phyloP scores from a whole-genome alignment of 1,140 invertebrate species.

The Metopolophium dirhodum region DNA sequence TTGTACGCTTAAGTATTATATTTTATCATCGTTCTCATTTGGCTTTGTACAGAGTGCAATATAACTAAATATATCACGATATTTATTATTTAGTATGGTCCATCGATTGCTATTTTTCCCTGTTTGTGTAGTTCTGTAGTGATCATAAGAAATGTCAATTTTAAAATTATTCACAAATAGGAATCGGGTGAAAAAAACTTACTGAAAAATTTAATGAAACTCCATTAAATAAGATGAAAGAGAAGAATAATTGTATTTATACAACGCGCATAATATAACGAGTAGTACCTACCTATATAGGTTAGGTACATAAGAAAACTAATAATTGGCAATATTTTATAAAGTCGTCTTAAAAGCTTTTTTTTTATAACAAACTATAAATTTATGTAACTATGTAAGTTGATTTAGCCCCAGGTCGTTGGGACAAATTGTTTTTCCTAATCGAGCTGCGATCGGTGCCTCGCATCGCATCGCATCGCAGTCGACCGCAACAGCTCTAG shows the following conservation, averaged over 20 bases:
- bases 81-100: background rate
- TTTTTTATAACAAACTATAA: background rate
- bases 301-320: background rate
- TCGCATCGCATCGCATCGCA: background rate
- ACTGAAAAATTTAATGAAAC: background rate
- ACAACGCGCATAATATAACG: background rate
- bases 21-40: background rate
- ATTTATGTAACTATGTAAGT: background rate
- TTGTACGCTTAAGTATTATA: too few species aligned
- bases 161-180: background rate
- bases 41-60: background rate
- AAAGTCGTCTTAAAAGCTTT: slow-evolving; percentile 6
- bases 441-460: background rate
- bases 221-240: slow-evolving; percentile 28
- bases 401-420: background rate
- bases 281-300: background rate
- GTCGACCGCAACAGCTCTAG: background rate
- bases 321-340: background rate
- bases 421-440: slow-evolving; percentile 9
- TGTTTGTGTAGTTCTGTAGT: background rate
- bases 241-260: background rate
- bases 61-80: background rate
- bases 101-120: background rate
- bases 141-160: background rate
- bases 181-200: background rate